Evolutionary conservation across 2,113 vertebrate genomes (phyloP).

Genomic region (Hiodon alosoides): DNA sequence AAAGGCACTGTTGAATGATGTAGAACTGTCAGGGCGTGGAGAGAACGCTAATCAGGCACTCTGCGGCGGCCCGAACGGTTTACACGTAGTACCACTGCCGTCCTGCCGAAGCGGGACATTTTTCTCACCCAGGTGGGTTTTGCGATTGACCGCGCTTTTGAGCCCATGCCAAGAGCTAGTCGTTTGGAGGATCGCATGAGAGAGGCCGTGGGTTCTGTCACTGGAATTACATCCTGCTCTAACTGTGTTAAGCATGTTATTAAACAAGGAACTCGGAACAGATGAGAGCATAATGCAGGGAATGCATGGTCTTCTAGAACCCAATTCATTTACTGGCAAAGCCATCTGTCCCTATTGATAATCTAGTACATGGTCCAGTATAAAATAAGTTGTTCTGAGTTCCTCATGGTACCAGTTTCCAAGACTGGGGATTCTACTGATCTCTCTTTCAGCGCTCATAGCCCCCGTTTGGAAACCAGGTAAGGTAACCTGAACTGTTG

Average conservation of each 20-base stretch:
- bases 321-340: too few species aligned
- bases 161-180: slow-evolving; percentile 41
- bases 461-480: background rate
- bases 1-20: too few species aligned
- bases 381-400: slow-evolving; percentile 6
- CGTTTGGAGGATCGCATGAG: slow-evolving; percentile 1
- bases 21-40: too few species aligned
- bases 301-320: background rate
- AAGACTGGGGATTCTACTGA: slow-evolving; percentile 9
- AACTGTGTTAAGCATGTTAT: slow-evolving; percentile 13
- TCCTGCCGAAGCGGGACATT: too few species aligned
- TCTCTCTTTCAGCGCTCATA: slow-evolving; percentile 10
- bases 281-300: background rate
- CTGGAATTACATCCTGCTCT: background rate
- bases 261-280: slow-evolving; percentile 19
- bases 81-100: too few species aligned
- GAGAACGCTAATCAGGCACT: too few species aligned
- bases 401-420: slow-evolving; percentile 22
- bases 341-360: too few species aligned
- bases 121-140: too few species aligned
- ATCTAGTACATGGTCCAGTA: too few species aligned
- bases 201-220: slow-evolving; percentile 1
- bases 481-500: slow-evolving; percentile 19
- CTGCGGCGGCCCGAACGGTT: too few species aligned
- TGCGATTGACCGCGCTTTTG: too few species aligned